Conservation (phyloP, 2,113 vertebrate genomes). For the Raphicerus campestris region DNA sequence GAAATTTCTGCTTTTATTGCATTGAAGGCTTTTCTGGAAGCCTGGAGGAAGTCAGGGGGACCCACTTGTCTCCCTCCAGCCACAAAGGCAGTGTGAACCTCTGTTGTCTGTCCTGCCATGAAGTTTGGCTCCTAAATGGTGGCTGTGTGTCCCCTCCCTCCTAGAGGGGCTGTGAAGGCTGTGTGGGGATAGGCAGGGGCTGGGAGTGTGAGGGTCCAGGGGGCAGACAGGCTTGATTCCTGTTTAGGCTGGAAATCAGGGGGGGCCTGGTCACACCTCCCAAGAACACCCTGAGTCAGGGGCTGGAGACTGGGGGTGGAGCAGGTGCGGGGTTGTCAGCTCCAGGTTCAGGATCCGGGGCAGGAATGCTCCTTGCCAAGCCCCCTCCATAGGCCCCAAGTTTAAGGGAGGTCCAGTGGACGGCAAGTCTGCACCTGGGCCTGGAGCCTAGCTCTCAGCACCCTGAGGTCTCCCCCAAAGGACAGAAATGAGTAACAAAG, state of each 20-base stretch:
- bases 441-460: neutral
- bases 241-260: neutral
- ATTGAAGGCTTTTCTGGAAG: neutral
- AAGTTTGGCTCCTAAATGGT: neutral
- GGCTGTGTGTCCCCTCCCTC: neutral
- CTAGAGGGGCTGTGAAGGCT: neutral
- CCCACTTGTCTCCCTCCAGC: neutral
- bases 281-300: neutral
- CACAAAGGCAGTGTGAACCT: neutral
- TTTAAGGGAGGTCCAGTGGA: neutral
- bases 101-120: no score
- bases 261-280: neutral
- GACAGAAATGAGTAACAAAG: neutral
- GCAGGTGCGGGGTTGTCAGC: neutral
- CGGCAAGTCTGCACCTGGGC: neutral
- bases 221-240: neutral
- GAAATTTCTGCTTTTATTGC: conserved; percentile 61
- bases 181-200: neutral
- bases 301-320: neutral
- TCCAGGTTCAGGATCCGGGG: neutral
- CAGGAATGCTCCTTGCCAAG: neutral
- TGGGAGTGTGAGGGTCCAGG: neutral
- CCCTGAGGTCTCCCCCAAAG: neutral
- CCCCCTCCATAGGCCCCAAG: neutral
- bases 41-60: neutral